Conservation (phyloP, 2,888 invertebrate species). For the Polietes domitor region DNA sequence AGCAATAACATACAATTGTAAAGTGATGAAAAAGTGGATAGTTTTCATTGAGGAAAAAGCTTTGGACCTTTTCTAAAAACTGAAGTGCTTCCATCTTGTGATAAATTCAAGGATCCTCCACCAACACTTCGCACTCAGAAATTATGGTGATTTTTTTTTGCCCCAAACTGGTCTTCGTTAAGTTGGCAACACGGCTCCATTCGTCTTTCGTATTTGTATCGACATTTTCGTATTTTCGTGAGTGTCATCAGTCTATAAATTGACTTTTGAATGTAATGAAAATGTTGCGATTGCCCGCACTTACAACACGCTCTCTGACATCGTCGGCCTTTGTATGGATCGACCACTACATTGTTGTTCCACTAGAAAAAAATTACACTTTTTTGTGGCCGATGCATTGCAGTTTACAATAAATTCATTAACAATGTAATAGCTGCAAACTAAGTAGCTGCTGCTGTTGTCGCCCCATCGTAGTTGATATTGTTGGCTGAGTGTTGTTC, state of each 20-base stretch:
- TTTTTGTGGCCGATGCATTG: constrained; percentile 29
- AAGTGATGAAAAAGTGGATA: no score
- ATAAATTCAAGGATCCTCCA: no score
- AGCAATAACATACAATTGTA: no score
- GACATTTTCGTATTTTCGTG: neutral
- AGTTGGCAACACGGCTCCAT: no score
- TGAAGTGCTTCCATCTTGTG: no score
- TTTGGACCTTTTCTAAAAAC: no score
- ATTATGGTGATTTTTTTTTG: no score
- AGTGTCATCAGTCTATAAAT: constrained; percentile 36
- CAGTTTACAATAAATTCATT: constrained; percentile 58
- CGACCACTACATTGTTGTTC: neutral
- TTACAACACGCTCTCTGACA: no score
- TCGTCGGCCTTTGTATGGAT: neutral
- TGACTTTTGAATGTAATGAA: neutral
- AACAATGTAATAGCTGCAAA: constrained; percentile 23
- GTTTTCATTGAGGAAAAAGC: no score
- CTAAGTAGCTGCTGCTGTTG: constrained; percentile 2
- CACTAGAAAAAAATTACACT: constrained; percentile 35
- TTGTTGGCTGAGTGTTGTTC: constrained; percentile 4
- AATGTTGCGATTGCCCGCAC: constrained; percentile 26
- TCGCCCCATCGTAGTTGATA: neutral
- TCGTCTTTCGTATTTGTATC: neutral
- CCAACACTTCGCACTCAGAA: no score
- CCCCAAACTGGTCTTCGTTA: no score